Conservation (phyloP, 2,888 invertebrate species). For the Frankliniella fusca region DNA sequence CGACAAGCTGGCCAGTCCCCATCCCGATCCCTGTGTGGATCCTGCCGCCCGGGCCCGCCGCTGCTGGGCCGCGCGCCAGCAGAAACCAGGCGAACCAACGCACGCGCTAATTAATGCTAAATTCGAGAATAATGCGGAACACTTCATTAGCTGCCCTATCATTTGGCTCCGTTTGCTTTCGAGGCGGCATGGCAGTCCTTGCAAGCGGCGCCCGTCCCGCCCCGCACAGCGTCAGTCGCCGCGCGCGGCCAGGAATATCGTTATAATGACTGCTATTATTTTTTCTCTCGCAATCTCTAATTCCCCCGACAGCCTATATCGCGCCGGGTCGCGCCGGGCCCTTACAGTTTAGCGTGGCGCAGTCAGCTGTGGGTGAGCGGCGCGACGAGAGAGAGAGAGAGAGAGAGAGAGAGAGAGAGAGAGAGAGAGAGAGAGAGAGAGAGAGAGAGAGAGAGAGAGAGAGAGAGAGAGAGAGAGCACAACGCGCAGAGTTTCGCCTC, state of each 20-base stretch:
- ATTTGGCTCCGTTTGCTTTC: too few relatives aligned
- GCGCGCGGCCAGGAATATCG: too few relatives aligned
- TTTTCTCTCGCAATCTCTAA: background rate
- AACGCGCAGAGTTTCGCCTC: background rate
- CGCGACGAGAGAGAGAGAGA: background rate
- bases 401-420: background rate
- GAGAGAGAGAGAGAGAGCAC: background rate
- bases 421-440: background rate
- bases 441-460: constrained; percentile 1
- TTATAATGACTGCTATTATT: too few relatives aligned
- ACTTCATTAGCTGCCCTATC: background rate
- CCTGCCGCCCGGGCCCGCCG: background rate
- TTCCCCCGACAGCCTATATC: too few relatives aligned
- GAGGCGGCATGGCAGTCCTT: background rate
- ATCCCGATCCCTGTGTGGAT: too few relatives aligned
- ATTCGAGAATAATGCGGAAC: background rate
- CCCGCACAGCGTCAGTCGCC: too few relatives aligned
- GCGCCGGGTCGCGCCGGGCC: background rate
- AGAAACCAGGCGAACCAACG: background rate
- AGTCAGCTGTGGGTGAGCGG: background rate
- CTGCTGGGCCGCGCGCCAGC: background rate
- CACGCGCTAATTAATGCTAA: background rate
- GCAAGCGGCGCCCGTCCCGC: background rate
- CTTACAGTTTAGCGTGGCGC: too few relatives aligned
- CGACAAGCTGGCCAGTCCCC: too few relatives aligned